These are phyloP conservation scores for Potamarius usumacintae DNA, from an alignment of 2,113 vertebrate genomes.

Conservation along the genomic window DNA sequence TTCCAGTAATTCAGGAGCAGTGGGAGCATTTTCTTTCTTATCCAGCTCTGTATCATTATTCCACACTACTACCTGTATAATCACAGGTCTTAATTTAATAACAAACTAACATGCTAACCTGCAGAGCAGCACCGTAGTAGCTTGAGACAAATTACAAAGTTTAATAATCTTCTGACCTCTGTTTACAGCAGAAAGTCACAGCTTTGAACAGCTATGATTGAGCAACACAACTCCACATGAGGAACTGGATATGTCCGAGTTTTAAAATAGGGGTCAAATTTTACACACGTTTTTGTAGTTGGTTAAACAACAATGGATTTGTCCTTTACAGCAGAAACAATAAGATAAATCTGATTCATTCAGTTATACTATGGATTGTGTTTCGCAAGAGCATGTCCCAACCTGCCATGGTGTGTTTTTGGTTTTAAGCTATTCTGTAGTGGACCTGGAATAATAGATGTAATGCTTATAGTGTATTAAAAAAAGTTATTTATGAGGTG, in stretches of 20 bases:
- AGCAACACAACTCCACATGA: neutral
- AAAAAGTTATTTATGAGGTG: neutral
- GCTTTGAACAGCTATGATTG: neutral
- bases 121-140: neutral
- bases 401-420: neutral
- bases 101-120: constrained; percentile 23
- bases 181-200: constrained; percentile 13
- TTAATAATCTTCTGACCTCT: constrained; percentile 38
- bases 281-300: neutral
- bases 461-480: neutral
- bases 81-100: constrained; percentile 25
- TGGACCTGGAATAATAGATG: neutral
- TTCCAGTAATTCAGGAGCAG: no score
- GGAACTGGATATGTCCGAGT: neutral
- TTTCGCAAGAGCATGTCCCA: no score
- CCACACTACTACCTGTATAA: constrained; percentile 11
- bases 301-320: neutral
- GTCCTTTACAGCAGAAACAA: neutral
- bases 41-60: neutral
- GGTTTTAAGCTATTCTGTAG: neutral
- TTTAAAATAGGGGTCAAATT: neutral
- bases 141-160: constrained; percentile 24
- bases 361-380: neutral
- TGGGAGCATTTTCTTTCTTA: no score
- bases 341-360: neutral